A percentile compares a stretch with the other conserved stretches of the same genome.
phyloP scores from a whole-genome alignment of 92 coral and sea anemone genomes.

The Palythoa heliodiscus region DNA sequence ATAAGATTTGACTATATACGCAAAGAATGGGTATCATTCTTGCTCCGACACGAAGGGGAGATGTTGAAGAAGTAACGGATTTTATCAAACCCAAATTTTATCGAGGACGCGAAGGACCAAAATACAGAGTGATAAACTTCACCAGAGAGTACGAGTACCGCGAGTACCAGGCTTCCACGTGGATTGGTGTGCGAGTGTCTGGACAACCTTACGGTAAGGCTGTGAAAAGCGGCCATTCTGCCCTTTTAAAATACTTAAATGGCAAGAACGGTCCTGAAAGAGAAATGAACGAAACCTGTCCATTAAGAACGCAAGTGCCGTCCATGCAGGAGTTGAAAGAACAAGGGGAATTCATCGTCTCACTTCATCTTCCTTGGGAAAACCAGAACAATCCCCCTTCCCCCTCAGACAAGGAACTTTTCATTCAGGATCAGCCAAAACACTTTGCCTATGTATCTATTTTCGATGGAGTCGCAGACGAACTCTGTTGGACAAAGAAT shows the following conservation, averaged over 20 bases:
- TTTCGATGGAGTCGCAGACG: slow-evolving; percentile 67
- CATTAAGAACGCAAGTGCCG: slow-evolving; percentile 62
- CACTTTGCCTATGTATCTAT: slow-evolving; percentile 74
- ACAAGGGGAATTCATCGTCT: slow-evolving; percentile 64
- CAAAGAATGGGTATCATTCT: slow-evolving; percentile 22
- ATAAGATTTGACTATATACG: background rate
- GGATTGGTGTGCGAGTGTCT: slow-evolving; percentile 72
- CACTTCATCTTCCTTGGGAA: slow-evolving; percentile 83
- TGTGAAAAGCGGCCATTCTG: slow-evolving; percentile 62
- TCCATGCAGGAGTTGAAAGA: slow-evolving; percentile 47
- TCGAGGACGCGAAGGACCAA: slow-evolving; percentile 85
- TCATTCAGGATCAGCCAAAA: slow-evolving; percentile 72
- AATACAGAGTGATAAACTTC: slow-evolving; percentile 69
- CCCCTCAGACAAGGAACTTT: slow-evolving; percentile 60
- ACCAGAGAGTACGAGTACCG: slow-evolving; percentile 81
- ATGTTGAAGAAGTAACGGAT: slow-evolving; percentile 47
- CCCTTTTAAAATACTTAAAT: slow-evolving; percentile 66
- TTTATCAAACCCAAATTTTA: slow-evolving; percentile 75
- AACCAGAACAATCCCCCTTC: slow-evolving; percentile 72
- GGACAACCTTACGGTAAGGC: slow-evolving; percentile 59
- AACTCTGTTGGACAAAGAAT: slow-evolving; percentile 48
- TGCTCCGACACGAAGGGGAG: slow-evolving; percentile 1
- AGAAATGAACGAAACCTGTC: slow-evolving; percentile 70
- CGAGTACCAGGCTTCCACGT: slow-evolving; percentile 70
- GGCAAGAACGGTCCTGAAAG: slow-evolving; percentile 86